phyloP scores from a whole-genome alignment of 2,113 vertebrate genomes.

The Etia nguti region DNA sequence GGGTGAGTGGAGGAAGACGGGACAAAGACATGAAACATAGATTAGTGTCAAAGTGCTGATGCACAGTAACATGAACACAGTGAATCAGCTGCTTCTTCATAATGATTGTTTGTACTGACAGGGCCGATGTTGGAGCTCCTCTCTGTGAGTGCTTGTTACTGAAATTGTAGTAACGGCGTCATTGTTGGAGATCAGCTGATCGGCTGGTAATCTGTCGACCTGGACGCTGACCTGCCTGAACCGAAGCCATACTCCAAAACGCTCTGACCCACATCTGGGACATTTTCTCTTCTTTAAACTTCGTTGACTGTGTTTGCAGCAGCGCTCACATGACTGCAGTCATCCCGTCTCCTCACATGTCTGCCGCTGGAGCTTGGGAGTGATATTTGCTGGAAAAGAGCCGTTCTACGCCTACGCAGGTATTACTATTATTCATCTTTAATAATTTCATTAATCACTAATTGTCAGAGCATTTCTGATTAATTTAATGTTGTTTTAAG shows the following conservation, averaged over 20 bases:
- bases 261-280: fast-evolving
- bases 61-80: neutral
- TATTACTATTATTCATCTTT: neutral
- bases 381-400: neutral
- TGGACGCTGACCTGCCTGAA: fast-evolving
- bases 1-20: neutral
- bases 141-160: too few relatives aligned
- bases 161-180: neutral
- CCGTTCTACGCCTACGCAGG: neutral
- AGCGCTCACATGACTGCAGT: neutral
- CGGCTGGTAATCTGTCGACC: neutral
- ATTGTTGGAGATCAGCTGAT: neutral
- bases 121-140: neutral
- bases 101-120: neutral
- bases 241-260: fast-evolving
- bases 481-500: neutral
- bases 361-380: neutral
- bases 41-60: too few relatives aligned
- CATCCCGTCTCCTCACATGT: neutral
- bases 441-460: neutral
- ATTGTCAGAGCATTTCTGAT: neutral
- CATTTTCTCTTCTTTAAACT: neutral
- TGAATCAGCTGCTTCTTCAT: neutral
- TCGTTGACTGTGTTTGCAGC: fast-evolving
- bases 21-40: neutral